Evolutionary conservation across 37 sponge, comb jelly and placozoan genomes (phyloP), one percentile per base, ranked within the genome.

Genomic region (Corticium candelabrum): DNA sequence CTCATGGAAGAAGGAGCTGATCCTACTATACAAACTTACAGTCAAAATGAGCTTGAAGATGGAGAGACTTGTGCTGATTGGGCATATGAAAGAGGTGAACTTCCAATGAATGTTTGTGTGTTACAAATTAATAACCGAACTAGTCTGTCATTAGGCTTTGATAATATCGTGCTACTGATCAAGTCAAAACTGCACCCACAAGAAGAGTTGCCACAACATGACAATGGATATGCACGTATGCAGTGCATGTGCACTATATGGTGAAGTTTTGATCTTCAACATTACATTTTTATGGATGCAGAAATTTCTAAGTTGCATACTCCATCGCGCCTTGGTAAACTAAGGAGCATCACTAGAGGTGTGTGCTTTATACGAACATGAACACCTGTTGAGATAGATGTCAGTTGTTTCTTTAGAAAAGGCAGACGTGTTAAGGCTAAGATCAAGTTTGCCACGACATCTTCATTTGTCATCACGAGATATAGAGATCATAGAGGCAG

Each of bases 1-100:
- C 31, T 70, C 31, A 7, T 70, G 33, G 73, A 70, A 5, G 21
- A 32, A 29, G 73, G 73, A 70, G 73, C 73, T 70, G 73, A 70
- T 15, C 29, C 73, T 29, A 29, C 29, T 5, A 35, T 70, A 34
- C 4, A 30, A 32, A 34, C 73, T 29, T 32, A 70, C 33, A 35
- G 5, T 7, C 33, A 29, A 35, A 32, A 70, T 32, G 31, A 70
- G 21, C 33, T 30, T 7, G 73, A 70, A 5, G 73, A 70, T 4
- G 73, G 29, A 50, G 21, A 50, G 36, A 70, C 73, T 7, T 15
- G 29, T 70, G 29, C 31, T 70, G 31, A 70, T 15, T 70, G 73
- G 73, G 73, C 73, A 15, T 70, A 29, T 70, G 29, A 70, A 7
- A 70, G 21, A 70, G 73, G 73, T 70, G 21, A 50, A 21, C 15